Conservation (phyloP, 1,140 invertebrate genomes). For the Penaeus vannamei region DNA sequence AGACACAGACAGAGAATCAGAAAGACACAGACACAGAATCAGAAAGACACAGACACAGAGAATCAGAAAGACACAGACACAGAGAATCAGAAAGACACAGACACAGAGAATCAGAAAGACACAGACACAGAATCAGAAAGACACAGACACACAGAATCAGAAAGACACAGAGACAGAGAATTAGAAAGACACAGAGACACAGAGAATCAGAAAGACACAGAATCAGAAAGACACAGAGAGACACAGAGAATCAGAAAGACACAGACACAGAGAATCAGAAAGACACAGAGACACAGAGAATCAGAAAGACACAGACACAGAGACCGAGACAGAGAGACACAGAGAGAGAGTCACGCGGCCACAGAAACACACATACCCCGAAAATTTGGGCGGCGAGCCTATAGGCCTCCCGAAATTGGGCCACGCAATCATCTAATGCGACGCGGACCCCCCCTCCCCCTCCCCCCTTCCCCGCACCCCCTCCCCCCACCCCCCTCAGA, state of each 20-base stretch:
- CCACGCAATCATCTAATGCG: conserved; percentile 33
- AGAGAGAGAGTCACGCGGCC: not conserved
- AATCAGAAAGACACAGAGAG: too few relatives aligned
- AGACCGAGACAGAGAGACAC: too few relatives aligned
- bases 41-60: not conserved
- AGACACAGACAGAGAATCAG: not conserved
- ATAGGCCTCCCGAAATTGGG: conserved; percentile 16
- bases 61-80: not conserved
- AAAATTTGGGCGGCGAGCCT: not conserved
- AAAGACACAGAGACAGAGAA: not conserved
- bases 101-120: not conserved
- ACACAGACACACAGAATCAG: conserved; percentile 6
- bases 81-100: not conserved
- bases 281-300: too few relatives aligned
- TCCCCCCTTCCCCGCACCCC: too few relatives aligned
- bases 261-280: too few relatives aligned
- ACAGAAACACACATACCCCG: not conserved
- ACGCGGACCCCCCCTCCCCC: too few relatives aligned
- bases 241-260: too few relatives aligned
- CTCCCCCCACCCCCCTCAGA: too few relatives aligned
- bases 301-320: too few relatives aligned
- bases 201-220: too few relatives aligned
- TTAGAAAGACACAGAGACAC: not conserved
- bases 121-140: not conserved
- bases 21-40: not conserved